Conservation (phyloP, 2,888 invertebrate species). For the Thysanoteuthis rhombus region DNA sequence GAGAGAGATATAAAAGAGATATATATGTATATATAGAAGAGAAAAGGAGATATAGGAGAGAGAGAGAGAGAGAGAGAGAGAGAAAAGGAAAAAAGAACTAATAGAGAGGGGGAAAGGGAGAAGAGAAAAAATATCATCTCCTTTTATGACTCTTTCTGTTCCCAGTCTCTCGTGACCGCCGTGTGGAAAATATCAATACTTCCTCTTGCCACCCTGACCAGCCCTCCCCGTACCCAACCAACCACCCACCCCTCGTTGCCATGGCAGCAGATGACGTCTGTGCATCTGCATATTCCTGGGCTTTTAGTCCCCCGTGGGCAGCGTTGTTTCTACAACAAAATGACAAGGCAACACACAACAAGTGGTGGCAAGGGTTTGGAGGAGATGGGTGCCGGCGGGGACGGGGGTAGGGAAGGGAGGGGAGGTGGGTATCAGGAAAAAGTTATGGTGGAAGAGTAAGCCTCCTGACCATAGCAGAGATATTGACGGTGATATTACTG, state of each 20-base stretch:
- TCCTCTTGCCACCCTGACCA: not conserved
- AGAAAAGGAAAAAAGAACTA: not conserved
- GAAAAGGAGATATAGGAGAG: too few relatives aligned
- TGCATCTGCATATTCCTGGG: not conserved
- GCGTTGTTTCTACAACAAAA: not conserved
- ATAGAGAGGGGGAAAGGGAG: not conserved
- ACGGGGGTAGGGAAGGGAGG: too few relatives aligned
- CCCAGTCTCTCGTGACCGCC: not conserved
- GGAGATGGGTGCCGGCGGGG: not conserved
- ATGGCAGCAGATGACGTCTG: constrained; percentile 12
- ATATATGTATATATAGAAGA: too few relatives aligned
- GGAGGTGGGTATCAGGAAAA: not conserved
- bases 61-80: too few relatives aligned
- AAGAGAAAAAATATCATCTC: not conserved
- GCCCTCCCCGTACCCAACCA: not conserved
- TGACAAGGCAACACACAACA: not conserved
- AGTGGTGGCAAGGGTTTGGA: not conserved
- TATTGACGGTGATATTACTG: not conserved
- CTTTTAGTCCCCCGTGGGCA: constrained; percentile 12
- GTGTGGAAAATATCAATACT: not conserved
- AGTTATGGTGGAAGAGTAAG: not conserved
- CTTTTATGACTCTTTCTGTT: not conserved
- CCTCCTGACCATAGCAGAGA: too few relatives aligned
- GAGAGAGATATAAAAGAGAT: too few relatives aligned
- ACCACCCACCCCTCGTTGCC: not conserved